Percentiles rank a stretch among this genome's conserved stretches.
Evolutionary conservation across 2,888 invertebrate genomes (phyloP).

Genomic region (Podotricha telesiphe): DNA sequence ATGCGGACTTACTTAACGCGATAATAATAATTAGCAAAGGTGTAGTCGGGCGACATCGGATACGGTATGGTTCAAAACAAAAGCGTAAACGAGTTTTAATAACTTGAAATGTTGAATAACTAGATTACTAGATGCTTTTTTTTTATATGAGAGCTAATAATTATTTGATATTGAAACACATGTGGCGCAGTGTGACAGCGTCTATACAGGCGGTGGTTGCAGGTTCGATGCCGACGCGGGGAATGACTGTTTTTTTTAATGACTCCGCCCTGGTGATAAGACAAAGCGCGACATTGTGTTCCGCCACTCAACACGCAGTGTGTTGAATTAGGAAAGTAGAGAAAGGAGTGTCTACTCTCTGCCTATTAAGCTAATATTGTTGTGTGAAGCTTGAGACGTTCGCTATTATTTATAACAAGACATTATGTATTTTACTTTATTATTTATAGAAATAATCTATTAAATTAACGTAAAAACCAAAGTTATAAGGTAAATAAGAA

Average conservation of each 20-base stretch:
- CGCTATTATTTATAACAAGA: background rate
- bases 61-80: constrained; percentile 27
- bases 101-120: background rate
- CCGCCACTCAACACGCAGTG: too few relatives aligned
- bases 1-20: constrained; percentile 28
- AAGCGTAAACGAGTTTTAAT: constrained; percentile 11
- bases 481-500: background rate
- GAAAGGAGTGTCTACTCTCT: too few relatives aligned
- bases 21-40: constrained; percentile 39
- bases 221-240: too few relatives aligned
- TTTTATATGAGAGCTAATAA: background rate
- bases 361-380: too few relatives aligned
- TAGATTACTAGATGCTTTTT: constrained; percentile 7
- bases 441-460: too few relatives aligned
- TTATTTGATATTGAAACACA: too few relatives aligned
- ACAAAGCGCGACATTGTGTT: too few relatives aligned
- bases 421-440: background rate
- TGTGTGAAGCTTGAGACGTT: background rate
- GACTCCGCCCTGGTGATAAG: too few relatives aligned
- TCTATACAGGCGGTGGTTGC: too few relatives aligned
- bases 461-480: background rate
- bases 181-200: too few relatives aligned
- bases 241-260: too few relatives aligned
- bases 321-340: too few relatives aligned
- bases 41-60: constrained; percentile 34